Evolutionary conservation across 2,888 invertebrate species (phyloP).

Genomic region (Standfussiana lucernea): DNA sequence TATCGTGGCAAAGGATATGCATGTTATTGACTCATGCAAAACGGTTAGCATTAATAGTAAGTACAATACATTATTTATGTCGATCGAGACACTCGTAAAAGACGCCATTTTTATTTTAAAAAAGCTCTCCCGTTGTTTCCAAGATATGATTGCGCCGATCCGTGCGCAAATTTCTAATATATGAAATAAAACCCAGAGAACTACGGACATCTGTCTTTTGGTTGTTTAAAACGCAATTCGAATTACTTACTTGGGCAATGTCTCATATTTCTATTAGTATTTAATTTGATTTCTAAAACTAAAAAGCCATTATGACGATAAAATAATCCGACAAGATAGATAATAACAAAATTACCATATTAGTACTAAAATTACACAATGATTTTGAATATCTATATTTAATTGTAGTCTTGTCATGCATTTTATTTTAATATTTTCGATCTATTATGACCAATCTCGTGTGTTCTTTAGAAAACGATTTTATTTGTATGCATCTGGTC

Average conservation of each 20-base stretch:
- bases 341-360: not conserved
- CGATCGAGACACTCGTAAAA: conserved; percentile 63
- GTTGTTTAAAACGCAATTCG: conserved; percentile 24
- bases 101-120: conserved; percentile 78
- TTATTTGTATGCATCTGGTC: not conserved
- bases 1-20: conserved; percentile 45
- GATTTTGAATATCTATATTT: not conserved
- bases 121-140: conserved; percentile 76
- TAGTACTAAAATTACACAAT: not conserved
- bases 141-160: conserved; percentile 67
- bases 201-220: conserved; percentile 21
- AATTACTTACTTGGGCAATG: not conserved
- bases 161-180: conserved; percentile 74
- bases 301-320: not conserved
- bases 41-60: conserved; percentile 68
- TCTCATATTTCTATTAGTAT: not conserved
- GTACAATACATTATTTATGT: conserved; percentile 78
- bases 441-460: not conserved
- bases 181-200: conserved; percentile 50
- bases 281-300: conserved; percentile 9
- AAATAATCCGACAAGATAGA: not conserved
- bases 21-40: conserved; percentile 79
- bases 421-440: not conserved
- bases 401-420: not conserved
- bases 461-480: not conserved